These are phyloP conservation scores for Papilio polyxenes DNA, from an alignment of 1,140 invertebrate genomes.

Conservation along the genomic window DNA sequence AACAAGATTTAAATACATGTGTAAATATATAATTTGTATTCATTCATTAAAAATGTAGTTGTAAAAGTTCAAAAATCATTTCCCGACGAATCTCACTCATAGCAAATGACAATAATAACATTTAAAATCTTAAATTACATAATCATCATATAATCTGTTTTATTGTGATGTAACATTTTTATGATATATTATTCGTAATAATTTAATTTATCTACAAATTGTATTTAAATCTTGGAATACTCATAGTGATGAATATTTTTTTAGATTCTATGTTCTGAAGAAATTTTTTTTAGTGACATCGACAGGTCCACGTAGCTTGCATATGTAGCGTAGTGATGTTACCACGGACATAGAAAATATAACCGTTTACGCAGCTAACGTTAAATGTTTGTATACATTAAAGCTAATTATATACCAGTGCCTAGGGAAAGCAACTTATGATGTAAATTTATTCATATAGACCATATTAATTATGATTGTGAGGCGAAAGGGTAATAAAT, in stretches of 20 bases:
- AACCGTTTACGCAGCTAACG: conserved; percentile 38
- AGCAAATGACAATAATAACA: conserved; percentile 8
- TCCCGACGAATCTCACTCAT: not conserved
- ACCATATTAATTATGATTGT: conserved; percentile 76
- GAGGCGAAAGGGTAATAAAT: conserved; percentile 73
- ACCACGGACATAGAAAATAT: conserved; percentile 37
- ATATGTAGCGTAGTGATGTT: conserved; percentile 37
- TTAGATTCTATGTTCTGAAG: no score
- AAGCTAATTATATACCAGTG: conserved; percentile 74
- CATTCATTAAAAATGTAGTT: no score
- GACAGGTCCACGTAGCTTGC: conserved; percentile 31
- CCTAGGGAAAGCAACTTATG: conserved; percentile 77
- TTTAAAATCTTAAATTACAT: not conserved
- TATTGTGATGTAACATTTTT: no score
- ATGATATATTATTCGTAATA: not conserved
- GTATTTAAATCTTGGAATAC: not conserved
- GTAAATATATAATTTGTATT: not conserved
- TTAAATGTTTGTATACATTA: conserved; percentile 49
- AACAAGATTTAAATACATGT: conserved; percentile 18
- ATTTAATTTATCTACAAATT: not conserved
- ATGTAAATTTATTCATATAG: conserved; percentile 70
- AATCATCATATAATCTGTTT: not conserved
- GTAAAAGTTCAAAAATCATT: not conserved
- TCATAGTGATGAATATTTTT: not conserved
- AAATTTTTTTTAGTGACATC: not conserved